Conservation (phyloP, 2,113 vertebrate genomes). For the Coreoperca whiteheadi region DNA sequence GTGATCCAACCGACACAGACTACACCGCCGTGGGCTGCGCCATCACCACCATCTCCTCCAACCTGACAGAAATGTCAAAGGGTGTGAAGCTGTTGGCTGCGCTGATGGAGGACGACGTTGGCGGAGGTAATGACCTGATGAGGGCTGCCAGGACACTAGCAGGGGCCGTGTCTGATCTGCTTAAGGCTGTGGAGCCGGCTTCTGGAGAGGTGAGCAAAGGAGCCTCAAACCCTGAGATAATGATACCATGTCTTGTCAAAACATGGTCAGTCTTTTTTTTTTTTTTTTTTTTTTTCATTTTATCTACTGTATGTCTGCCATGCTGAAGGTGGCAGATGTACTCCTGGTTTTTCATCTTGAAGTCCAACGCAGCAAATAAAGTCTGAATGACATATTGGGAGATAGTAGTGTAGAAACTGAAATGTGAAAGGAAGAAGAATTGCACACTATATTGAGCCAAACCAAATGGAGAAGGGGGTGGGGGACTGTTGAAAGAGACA, state of each 20-base stretch:
- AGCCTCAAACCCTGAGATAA: neutral
- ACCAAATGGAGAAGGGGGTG: neutral
- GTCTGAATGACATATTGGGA: neutral
- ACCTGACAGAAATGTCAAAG: slow-evolving; percentile 99
- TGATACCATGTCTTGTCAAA: neutral
- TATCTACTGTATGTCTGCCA: neutral
- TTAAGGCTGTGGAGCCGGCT: slow-evolving; percentile 95
- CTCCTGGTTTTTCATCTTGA: neutral
- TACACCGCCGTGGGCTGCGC: slow-evolving; percentile 98
- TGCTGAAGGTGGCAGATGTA: neutral
- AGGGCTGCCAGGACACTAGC: slow-evolving; percentile 94
- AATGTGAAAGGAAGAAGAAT: neutral
- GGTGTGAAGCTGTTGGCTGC: slow-evolving; percentile 97
- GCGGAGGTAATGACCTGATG: slow-evolving; percentile 95
- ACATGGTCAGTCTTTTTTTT: neutral
- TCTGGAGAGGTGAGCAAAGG: slow-evolving; percentile 91
- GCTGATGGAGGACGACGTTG: slow-evolving; percentile 96
- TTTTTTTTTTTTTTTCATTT: slow-evolving; percentile 2
- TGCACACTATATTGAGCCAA: neutral
- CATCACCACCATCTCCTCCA: slow-evolving; percentile 99
- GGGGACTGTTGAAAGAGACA: neutral
- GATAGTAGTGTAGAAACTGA: neutral
- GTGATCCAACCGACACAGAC: slow-evolving; percentile 96
- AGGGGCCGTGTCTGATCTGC: slow-evolving; percentile 93
- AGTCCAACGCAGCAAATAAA: neutral